These are phyloP conservation scores for Trachymyrmex septentrionalis DNA, from an alignment of 1,140 invertebrate species.

Conservation along the genomic window DNA sequence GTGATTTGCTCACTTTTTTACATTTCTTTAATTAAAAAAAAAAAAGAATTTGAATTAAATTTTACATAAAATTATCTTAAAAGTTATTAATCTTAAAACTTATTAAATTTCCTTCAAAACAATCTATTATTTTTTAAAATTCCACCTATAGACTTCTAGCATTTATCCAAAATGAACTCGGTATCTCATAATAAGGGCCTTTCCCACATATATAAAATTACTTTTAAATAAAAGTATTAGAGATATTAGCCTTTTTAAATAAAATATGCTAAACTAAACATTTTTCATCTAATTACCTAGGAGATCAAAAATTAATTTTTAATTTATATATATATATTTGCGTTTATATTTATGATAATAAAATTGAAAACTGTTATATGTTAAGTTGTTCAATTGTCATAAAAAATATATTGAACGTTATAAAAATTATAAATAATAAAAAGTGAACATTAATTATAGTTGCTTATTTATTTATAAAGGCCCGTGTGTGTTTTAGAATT, in stretches of 20 bases:
- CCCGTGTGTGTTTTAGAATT: slow-evolving; percentile 2
- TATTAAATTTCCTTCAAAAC: background rate
- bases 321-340: slow-evolving; percentile 12
- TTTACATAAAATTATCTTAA: background rate
- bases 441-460: slow-evolving; percentile 9
- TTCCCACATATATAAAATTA: slow-evolving; percentile 3
- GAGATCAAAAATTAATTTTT: slow-evolving; percentile 40
- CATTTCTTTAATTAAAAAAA: no score
- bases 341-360: background rate
- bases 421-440: slow-evolving; percentile 65
- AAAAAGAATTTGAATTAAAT: no score
- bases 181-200: no score
- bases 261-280: background rate
- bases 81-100: background rate
- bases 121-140: no score
- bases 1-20: no score
- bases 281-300: background rate
- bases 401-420: slow-evolving; percentile 45
- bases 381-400: slow-evolving; percentile 24
- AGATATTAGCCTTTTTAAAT: background rate
- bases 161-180: no score
- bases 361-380: slow-evolving; percentile 9
- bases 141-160: no score
- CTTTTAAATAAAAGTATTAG: background rate
- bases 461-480: slow-evolving; percentile 1